Evolutionary conservation across 2,888 invertebrate species (phyloP), one percentile per base, ranked within the genome.

Genomic region (Lasioglossum lativentre): DNA sequence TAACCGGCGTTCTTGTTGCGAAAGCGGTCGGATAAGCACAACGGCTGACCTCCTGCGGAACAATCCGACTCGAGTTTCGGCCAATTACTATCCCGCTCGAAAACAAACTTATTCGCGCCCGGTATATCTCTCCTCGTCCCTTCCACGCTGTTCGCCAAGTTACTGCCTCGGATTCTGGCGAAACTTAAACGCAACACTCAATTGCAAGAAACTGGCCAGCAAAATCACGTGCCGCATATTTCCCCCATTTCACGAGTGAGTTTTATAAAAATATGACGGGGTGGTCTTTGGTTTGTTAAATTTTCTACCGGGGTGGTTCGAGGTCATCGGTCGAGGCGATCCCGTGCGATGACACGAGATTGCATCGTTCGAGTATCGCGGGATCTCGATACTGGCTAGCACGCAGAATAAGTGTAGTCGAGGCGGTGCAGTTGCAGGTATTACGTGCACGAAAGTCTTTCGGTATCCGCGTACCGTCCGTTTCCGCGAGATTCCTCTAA

Each of bases 1-100:
- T 92, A 93, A 93, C 92, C 88, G 86, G 74, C 81, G 86, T 90
- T 90, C 90, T 91, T 88, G 91, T 88, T 88, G 88, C 85, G 80
- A 86, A 86, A 47, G 77, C 77, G 73, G 79, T 63, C 75, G 82
- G 82, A 78, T 81, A 80, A 86, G 86, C 87, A 79, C 73, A 70
- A 75, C 52, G 85, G 86, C 82, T 91, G 90, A 91, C 90, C 90
- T 84, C 81, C 47, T 76, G 56, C 71, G 82, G 59, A 75, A 80
- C 84, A 66, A 77, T 83, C 86, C 88, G 52, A 78, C 78, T 76
- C 73, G 72, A 79, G 80, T 74, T 90, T 72, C 34, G 72, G 71
- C 76, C 78, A 91, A 91, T 89, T 88, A 83, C 75, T 59, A 82
- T 34, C 63, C 47, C 47, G 68, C 63, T 66, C 19, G 71, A 79